Evolutionary conservation across 2,888 invertebrate species (phyloP).

Genomic region (Melieria crassipennis): DNA sequence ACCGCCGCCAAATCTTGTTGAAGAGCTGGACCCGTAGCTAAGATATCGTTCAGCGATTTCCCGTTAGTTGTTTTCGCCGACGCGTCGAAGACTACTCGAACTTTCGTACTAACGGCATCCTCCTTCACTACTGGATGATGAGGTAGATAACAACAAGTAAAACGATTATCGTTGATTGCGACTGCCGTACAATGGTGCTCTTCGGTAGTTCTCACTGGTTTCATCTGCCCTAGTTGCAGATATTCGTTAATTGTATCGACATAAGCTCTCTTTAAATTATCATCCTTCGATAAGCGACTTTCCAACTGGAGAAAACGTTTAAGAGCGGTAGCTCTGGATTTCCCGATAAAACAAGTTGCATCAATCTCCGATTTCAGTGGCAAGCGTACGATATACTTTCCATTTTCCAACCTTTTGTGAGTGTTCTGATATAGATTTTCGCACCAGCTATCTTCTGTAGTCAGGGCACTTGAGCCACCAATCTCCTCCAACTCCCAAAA

Average conservation of each 20-base stretch:
- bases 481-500: conserved; percentile 25
- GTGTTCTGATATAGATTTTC: conserved; percentile 24
- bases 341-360: conserved; percentile 8
- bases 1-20: conserved; percentile 46
- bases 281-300: neutral
- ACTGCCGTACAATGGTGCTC: too few relatives aligned
- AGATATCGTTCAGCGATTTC: conserved; percentile 46
- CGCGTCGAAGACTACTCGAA: conserved; percentile 27
- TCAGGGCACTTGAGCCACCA: neutral
- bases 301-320: conserved; percentile 22
- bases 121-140: too few relatives aligned
- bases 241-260: neutral
- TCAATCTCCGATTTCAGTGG: conserved; percentile 20
- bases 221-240: neutral
- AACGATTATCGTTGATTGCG: too few relatives aligned
- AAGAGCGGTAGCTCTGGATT: conserved; percentile 18
- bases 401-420: conserved; percentile 7
- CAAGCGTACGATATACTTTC: conserved; percentile 23
- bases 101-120: neutral
- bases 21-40: conserved; percentile 47
- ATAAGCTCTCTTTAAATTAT: neutral
- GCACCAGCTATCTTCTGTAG: conserved; percentile 14
- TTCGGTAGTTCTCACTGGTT: neutral
- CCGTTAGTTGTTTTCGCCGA: conserved; percentile 42
- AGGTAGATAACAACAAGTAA: too few relatives aligned